Percentiles rank a stretch among this genome's conserved stretches.
Conservation (phyloP, 1,140 invertebrate genomes). For the Apis dorsata region DNA sequence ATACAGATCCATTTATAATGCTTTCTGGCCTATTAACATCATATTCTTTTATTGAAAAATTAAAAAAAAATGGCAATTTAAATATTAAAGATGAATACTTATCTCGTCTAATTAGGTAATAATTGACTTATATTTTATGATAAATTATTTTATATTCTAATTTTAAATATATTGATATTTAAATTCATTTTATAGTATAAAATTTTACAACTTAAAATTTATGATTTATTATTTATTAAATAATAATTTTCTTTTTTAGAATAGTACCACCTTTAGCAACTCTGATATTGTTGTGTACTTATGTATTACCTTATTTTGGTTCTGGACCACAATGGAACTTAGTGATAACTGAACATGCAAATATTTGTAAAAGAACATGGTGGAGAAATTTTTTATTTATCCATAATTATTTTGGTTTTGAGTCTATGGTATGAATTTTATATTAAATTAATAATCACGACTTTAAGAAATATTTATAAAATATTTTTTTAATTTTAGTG, state of each 20-base stretch:
- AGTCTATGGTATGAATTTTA: slow-evolving; percentile 80
- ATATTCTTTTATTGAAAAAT: slow-evolving; percentile 83
- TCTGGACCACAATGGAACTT: slow-evolving; percentile 85
- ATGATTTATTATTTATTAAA: neutral
- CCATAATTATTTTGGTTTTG: slow-evolving; percentile 85
- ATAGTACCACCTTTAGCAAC: slow-evolving; percentile 83
- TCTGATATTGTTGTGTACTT: slow-evolving; percentile 84
- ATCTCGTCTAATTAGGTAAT: slow-evolving; percentile 83
- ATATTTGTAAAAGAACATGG: slow-evolving; percentile 83
- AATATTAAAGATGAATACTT: slow-evolving; percentile 83
- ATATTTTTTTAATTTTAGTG: slow-evolving; percentile 79
- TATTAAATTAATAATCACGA: neutral
- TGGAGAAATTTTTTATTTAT: slow-evolving; percentile 84
- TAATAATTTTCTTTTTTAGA: slow-evolving; percentile 71
- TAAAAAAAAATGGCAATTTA: slow-evolving; percentile 81
- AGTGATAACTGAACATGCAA: slow-evolving; percentile 83
- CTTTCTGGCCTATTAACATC: slow-evolving; percentile 86
- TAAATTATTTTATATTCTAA: neutral
- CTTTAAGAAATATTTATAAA: neutral
- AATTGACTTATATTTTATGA: neutral
- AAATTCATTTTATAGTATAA: neutral
- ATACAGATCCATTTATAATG: slow-evolving; percentile 89
- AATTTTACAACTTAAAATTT: neutral
- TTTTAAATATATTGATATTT: neutral
- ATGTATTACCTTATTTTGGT: slow-evolving; percentile 82